Conservation (phyloP, 2,888 invertebrate species). For the Cataglyphis albicans region DNA sequence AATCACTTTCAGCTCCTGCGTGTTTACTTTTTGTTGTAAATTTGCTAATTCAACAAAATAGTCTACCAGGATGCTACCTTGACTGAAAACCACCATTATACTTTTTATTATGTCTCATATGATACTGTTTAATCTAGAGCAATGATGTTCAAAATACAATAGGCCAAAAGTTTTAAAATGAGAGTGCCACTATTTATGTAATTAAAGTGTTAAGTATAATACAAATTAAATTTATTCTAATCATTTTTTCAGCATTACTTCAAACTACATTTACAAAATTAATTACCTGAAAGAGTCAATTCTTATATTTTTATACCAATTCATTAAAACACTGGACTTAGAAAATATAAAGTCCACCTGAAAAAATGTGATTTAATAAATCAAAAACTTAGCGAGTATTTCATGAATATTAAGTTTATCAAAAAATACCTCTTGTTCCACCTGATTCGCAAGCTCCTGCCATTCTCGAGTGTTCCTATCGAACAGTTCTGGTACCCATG, state of each 20-base stretch:
- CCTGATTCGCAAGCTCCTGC: constrained; percentile 93
- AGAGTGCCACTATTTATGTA: neutral
- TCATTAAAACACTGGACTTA: constrained; percentile 90
- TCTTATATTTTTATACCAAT: constrained; percentile 94
- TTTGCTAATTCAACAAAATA: constrained; percentile 94
- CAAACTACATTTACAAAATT: neutral
- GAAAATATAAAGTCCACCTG: constrained; percentile 94
- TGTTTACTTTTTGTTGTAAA: constrained; percentile 87
- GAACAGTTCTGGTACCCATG: constrained; percentile 94
- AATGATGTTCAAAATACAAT: neutral
- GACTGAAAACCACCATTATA: constrained; percentile 86
- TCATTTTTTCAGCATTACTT: neutral
- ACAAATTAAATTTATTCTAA: neutral
- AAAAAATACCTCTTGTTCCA: constrained; percentile 91
- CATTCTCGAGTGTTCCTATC: constrained; percentile 95
- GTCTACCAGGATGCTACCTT: constrained; percentile 95
- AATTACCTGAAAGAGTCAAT: constrained; percentile 93
- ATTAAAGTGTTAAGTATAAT: neutral
- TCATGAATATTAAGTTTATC: neutral
- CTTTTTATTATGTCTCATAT: neutral
- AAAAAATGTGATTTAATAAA: constrained; percentile 76
- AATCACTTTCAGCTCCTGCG: constrained; percentile 87
- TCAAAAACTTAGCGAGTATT: neutral
- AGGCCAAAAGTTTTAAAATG: neutral
- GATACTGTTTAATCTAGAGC: neutral